Conservation (phyloP, 1,140 invertebrate genomes). For the Hyles vespertilio region DNA sequence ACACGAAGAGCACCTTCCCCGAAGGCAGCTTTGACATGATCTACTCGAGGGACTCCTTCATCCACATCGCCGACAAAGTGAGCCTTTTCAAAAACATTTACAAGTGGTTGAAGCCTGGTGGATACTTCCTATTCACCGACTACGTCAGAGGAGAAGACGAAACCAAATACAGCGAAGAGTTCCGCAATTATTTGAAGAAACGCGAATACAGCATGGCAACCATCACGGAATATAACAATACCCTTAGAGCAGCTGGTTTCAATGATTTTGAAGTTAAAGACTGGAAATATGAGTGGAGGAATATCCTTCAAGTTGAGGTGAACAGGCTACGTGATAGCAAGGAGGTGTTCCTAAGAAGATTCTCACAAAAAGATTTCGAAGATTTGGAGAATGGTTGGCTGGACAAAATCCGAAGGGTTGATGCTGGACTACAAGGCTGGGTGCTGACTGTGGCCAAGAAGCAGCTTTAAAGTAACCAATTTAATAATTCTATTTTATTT, state of each 20-base stretch:
- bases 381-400: conserved; percentile 2
- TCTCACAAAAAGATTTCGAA: conserved; percentile 4
- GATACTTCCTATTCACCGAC: conserved; percentile 5
- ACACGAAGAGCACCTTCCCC: conserved; percentile 4
- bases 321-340: background rate
- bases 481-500: background rate
- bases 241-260: background rate
- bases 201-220: conserved; percentile 3
- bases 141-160: conserved; percentile 6
- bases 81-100: conserved; percentile 5
- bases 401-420: conserved; percentile 4
- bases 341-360: background rate
- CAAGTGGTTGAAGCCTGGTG: conserved; percentile 7
- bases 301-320: conserved; percentile 9
- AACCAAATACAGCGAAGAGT: conserved; percentile 2
- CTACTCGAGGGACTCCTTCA: conserved; percentile 4
- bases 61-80: conserved; percentile 1
- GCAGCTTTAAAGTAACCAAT: background rate
- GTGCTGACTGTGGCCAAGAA: conserved; percentile 1
- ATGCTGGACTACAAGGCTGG: conserved; percentile 2
- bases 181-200: conserved; percentile 1
- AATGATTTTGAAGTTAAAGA: background rate
- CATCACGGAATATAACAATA: conserved; percentile 2
- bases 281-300: conserved; percentile 2
- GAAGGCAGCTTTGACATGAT: conserved; percentile 3